phyloP scores from a whole-genome alignment of 2,797 vertebrate species.

The Adelosebastes latens region DNA sequence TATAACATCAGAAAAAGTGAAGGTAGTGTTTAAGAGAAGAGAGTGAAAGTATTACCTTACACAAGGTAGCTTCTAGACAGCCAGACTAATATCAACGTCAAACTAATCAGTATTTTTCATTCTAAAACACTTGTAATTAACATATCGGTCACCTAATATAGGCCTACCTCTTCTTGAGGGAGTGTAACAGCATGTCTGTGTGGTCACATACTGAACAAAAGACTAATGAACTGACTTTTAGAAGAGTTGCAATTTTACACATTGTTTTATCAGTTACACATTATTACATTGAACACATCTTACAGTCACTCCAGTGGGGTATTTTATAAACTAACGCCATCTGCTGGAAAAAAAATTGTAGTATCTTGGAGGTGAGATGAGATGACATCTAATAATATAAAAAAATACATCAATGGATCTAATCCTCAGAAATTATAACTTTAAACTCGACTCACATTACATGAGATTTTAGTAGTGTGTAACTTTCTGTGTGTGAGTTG shows the following conservation, averaged over 20 bases:
- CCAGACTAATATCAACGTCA: background rate
- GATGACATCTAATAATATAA: background rate
- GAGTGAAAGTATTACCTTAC: background rate
- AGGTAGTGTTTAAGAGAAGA: background rate
- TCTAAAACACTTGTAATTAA: background rate
- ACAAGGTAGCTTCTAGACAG: background rate
- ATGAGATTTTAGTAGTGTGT: background rate
- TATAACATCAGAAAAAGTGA: background rate
- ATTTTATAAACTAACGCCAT: background rate
- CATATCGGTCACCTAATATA: background rate
- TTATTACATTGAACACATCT: background rate
- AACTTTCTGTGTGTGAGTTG: background rate
- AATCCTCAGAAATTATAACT: background rate
- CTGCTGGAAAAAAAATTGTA: constrained; percentile 8
- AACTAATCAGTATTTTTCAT: background rate
- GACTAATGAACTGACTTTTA: background rate
- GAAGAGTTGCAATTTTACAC: background rate
- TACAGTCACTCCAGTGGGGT: background rate
- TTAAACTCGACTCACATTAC: background rate
- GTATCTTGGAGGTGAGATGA: background rate
- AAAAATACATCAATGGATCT: background rate
- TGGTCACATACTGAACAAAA: background rate
- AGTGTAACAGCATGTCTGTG: background rate
- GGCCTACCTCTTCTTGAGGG: background rate
- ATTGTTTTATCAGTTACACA: background rate